Conservation (phyloP, 2,113 vertebrate genomes). For the Galeopterus variegatus region DNA sequence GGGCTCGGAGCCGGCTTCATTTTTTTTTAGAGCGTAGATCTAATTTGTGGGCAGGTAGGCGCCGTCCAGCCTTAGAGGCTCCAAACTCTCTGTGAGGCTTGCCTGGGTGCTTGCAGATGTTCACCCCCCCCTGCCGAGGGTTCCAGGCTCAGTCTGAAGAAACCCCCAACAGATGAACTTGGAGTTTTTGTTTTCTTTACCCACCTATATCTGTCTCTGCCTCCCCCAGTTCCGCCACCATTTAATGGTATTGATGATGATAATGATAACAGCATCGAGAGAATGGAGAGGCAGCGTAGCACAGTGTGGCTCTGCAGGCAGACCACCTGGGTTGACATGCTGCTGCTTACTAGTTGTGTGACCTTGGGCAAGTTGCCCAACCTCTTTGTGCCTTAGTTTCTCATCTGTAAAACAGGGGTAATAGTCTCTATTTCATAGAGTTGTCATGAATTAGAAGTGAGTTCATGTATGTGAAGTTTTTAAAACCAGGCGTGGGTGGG, state of each 20-base stretch:
- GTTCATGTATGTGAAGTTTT: not conserved
- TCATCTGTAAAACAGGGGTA: not conserved
- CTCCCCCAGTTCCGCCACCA: not conserved
- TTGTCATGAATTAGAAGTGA: not conserved
- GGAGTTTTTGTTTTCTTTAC: not conserved
- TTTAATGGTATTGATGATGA: not conserved
- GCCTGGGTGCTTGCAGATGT: not conserved
- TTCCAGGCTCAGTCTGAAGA: too few relatives aligned
- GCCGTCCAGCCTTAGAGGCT: not conserved
- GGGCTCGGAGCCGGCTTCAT: not conserved
- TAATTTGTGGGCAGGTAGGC: not conserved
- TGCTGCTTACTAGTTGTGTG: not conserved
- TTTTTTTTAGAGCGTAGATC: not conserved
- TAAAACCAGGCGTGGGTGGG: too few relatives aligned
- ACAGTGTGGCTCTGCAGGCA: not conserved
- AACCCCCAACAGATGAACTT: too few relatives aligned
- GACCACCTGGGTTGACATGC: not conserved
- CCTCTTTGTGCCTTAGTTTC: not conserved
- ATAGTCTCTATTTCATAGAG: not conserved
- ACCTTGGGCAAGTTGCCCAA: not conserved
- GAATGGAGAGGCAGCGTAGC: not conserved
- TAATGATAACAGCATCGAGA: not conserved
- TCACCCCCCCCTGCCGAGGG: too few relatives aligned
- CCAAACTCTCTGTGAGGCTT: not conserved
- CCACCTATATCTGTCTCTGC: not conserved